Evolutionary conservation across 2,797 vertebrate genomes (phyloP).

Genomic region (Apodemus agrarius): DNA sequence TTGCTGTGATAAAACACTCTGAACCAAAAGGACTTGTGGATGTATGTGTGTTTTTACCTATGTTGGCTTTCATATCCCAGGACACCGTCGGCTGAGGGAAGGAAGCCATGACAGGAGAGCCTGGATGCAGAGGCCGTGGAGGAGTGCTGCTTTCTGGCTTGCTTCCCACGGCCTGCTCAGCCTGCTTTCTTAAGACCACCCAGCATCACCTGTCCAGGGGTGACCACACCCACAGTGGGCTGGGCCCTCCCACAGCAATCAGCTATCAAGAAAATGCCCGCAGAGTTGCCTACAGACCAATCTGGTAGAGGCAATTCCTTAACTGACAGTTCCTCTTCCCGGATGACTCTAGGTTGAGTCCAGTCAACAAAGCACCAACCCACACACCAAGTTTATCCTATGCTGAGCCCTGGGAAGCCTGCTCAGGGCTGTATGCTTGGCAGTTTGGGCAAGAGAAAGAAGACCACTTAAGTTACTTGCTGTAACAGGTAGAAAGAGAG

Average conservation of each 20-base stretch:
- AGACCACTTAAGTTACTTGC: background rate
- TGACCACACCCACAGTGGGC: background rate
- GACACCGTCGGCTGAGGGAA: background rate
- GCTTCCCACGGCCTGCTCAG: background rate
- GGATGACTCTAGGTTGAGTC: background rate
- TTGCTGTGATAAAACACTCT: background rate
- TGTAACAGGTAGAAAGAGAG: background rate
- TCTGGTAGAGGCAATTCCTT: background rate
- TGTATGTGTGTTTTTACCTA: background rate
- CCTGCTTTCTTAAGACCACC: background rate
- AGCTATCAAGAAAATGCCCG: background rate
- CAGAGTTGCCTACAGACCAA: background rate
- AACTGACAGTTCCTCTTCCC: background rate
- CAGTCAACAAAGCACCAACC: background rate
- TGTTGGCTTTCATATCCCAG: background rate
- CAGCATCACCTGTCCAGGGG: background rate
- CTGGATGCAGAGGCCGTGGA: too few relatives aligned
- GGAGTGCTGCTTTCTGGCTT: background rate
- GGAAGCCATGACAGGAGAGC: background rate
- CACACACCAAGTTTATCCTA: background rate
- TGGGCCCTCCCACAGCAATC: background rate
- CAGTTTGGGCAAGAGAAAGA: background rate
- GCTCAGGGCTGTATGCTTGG: background rate
- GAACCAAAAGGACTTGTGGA: background rate
- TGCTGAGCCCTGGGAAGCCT: background rate